Conservation (phyloP, 1,140 invertebrate species). For the Pachypeltis micranthus region DNA sequence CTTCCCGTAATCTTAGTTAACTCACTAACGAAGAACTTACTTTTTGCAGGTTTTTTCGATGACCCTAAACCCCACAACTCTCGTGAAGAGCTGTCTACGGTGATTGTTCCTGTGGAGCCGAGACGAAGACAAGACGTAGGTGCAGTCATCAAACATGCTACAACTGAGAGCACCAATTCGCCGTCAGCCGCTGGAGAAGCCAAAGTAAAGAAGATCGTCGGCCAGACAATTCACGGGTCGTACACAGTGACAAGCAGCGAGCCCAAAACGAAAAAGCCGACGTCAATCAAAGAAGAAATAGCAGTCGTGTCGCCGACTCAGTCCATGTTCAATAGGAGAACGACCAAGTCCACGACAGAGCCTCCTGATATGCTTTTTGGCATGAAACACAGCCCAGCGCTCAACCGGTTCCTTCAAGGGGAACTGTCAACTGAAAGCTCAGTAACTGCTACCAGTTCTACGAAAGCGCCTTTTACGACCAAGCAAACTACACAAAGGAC, state of each 20-base stretch:
- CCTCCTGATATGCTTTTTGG: conserved; percentile 5
- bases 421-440: conserved; percentile 2
- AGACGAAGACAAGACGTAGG: background rate
- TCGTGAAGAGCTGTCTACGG: conserved; percentile 12
- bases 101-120: background rate
- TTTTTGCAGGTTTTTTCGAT: conserved; percentile 25
- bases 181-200: background rate
- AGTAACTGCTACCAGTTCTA: background rate
- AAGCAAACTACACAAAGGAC: background rate
- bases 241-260: conserved; percentile 49
- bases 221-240: conserved; percentile 43
- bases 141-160: background rate
- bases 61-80: conserved; percentile 13
- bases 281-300: conserved; percentile 9
- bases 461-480: no score
- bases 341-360: conserved; percentile 5
- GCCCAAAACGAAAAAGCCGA: conserved; percentile 42
- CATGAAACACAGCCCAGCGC: conserved; percentile 23
- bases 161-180: conserved; percentile 2
- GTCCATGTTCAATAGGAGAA: background rate
- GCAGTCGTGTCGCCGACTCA: background rate
- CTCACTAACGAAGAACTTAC: no score
- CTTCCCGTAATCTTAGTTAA: no score
- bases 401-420: conserved; percentile 18
- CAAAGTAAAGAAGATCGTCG: conserved; percentile 26